phyloP scores from a whole-genome alignment of 2,797 vertebrate species.

The Sebastes matsubarae region DNA sequence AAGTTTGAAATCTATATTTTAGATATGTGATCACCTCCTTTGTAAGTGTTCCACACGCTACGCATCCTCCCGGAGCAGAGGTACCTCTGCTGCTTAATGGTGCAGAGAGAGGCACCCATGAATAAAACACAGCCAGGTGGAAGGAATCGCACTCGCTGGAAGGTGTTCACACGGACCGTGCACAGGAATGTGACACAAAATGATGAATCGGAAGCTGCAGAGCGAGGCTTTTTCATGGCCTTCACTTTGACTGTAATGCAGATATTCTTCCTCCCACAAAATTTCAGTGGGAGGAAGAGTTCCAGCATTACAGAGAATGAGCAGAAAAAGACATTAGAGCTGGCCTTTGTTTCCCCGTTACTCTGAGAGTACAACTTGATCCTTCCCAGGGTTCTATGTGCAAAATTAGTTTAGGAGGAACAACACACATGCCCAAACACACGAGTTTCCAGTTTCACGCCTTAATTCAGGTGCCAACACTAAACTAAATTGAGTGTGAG shows the following conservation, averaged over 20 bases:
- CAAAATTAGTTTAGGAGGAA: constrained; percentile 29
- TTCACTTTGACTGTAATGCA: constrained; percentile 35
- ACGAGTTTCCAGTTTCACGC: constrained; percentile 40
- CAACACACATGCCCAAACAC: neutral
- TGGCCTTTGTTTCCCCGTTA: constrained; percentile 38
- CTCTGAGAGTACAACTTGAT: constrained; percentile 50
- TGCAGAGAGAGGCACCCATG: constrained; percentile 61
- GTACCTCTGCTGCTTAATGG: constrained; percentile 62
- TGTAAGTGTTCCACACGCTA: constrained; percentile 35
- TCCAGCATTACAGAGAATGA: constrained; percentile 1
- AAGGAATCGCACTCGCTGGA: constrained; percentile 62
- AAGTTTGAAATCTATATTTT: neutral
- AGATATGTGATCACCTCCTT: constrained; percentile 21
- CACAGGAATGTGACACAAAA: constrained; percentile 69
- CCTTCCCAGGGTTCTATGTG: constrained; percentile 22
- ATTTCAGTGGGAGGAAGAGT: constrained; percentile 10
- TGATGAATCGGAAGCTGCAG: constrained; percentile 59
- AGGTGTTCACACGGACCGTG: constrained; percentile 64
- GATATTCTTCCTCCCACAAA: constrained; percentile 13
- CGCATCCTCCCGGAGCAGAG: constrained; percentile 29
- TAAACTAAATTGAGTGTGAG: neutral
- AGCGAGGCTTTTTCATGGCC: constrained; percentile 17
- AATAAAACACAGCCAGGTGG: constrained; percentile 71
- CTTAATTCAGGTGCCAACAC: neutral
- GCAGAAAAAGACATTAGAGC: neutral